These are phyloP conservation scores for Anolis carolinensis DNA, from an alignment of 2,113 vertebrate genomes.

Conservation along the genomic window DNA sequence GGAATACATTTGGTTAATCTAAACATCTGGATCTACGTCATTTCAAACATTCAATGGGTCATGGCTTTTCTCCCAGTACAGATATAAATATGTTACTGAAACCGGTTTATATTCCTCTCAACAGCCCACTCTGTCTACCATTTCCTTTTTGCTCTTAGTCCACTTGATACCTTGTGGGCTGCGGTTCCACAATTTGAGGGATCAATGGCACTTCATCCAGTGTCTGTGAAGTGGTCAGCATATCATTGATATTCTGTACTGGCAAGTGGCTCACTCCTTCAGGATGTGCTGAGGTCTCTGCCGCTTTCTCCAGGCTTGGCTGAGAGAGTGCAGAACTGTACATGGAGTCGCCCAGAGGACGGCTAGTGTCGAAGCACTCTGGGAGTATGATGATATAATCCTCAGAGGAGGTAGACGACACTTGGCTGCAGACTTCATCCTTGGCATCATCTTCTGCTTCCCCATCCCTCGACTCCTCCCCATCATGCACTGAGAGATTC, in stretches of 20 bases:
- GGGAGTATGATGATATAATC: conserved; percentile 96
- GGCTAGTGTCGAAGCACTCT: conserved; percentile 94
- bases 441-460: conserved; percentile 75
- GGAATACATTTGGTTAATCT: background rate
- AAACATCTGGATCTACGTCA: background rate
- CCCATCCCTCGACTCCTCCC: conserved; percentile 26
- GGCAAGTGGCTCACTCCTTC: conserved; percentile 38
- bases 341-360: conserved; percentile 92
- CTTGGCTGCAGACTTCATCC: conserved; percentile 89
- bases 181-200: conserved; percentile 71
- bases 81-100: background rate
- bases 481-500: conserved; percentile 44
- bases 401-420: conserved; percentile 89
- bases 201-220: conserved; percentile 78
- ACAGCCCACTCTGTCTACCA: background rate
- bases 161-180: conserved; percentile 66
- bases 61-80: background rate
- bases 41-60: background rate
- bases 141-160: background rate
- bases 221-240: conserved; percentile 79
- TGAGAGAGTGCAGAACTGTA: conserved; percentile 93
- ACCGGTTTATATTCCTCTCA: background rate
- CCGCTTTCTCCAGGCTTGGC: conserved; percentile 76
- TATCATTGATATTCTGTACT: conserved; percentile 73
- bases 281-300: conserved; percentile 53